These are phyloP conservation scores for Mohoua ochrocephala DNA, from an alignment of 2,113 vertebrate genomes.

Conservation along the genomic window DNA sequence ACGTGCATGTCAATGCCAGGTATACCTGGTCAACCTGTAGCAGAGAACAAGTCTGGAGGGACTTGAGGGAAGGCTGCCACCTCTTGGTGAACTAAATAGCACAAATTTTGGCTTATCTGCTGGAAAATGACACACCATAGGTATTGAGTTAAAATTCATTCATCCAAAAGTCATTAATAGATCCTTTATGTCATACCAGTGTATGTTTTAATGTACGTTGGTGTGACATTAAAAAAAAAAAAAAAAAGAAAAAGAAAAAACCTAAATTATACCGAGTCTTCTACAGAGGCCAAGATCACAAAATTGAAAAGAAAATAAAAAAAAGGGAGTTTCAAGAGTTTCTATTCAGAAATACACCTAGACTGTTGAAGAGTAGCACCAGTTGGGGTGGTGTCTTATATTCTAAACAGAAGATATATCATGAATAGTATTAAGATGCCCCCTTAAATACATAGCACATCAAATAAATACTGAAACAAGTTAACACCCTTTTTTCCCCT, in stretches of 20 bases:
- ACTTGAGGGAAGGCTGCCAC: constrained; percentile 5
- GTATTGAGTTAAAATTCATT: background rate
- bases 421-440: background rate
- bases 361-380: background rate
- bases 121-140: background rate
- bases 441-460: background rate
- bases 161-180: background rate
- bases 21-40: background rate
- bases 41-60: background rate
- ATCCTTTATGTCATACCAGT: background rate
- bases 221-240: background rate
- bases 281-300: background rate
- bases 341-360: background rate
- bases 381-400: background rate
- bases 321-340: background rate
- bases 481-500: background rate
- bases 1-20: background rate
- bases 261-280: background rate
- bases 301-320: background rate
- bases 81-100: constrained; percentile 14
- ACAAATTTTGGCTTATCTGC: background rate
- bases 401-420: background rate
- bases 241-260: background rate
- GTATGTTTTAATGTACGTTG: background rate
- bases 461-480: background rate